Base-by-base conservation (phyloP, 2,113 vertebrate species). In the Cinclus mexicanus region DNA sequence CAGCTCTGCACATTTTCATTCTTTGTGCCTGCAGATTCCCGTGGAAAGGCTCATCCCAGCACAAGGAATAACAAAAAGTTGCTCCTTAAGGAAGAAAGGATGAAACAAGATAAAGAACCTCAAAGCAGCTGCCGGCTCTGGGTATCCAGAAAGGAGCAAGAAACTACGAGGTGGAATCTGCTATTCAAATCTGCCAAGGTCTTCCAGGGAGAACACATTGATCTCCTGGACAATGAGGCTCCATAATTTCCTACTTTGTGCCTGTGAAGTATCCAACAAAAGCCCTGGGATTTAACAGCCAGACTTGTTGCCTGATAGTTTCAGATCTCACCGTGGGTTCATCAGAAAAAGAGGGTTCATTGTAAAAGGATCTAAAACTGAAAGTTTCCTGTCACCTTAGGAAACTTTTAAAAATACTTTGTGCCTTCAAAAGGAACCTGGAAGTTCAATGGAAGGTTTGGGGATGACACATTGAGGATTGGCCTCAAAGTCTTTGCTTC, bases 1-100 rank as follows among this genome's bases (percentile, higher is more conserved):
- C 47, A 71, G 87, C 83, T 93, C 93, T 75, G 90, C 89, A 18
- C 55, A 7, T 91, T 96, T 91, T 25, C 10, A 69, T 95, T 49
- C 90, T 93, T 55, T 87, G 93, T 94, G 49, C 91, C 95, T 39
- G 76, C 90, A 93, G 86, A 67, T 67, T 72, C 16, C 94, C 79
- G 37, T 41, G 42, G 69, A 65, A 96, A 97, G 93, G 81, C 87
- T 21, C 14, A 37, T 53, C 50, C 92, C 88, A 39, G 91, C 81
- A 59, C 42, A 37, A 83, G 89, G 74, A 96, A 77, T 77, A 94
- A 80, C 87, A 89, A 95, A 87, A 95, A 87, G 29, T 55, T 35
- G 44, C 94, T 96, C 61, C 96, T 96, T 83, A 87, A 89, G 95
- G 94, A 97, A 97, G 77, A 96, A 97, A 97, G 89, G 91, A 79